Conservation (phyloP, 2,888 invertebrate genomes). For the Selenia dentaria region DNA sequence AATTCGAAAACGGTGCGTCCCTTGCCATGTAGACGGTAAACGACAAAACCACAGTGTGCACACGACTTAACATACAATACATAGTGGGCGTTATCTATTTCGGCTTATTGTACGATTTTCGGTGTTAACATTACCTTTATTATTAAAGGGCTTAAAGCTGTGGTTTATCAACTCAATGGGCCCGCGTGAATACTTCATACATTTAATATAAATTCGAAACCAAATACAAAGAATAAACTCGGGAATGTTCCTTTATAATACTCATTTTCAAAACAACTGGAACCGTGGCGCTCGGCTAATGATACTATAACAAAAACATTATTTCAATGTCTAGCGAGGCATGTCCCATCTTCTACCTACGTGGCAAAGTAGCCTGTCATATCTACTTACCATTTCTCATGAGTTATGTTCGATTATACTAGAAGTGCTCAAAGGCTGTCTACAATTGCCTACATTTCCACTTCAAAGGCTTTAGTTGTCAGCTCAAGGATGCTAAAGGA, state of each 20-base stretch:
- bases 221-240: too few species aligned
- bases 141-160: too few species aligned
- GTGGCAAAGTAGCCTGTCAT: background rate
- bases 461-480: conserved; percentile 46
- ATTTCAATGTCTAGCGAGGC: too few species aligned
- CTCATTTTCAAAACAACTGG: too few species aligned
- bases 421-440: conserved; percentile 27
- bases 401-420: conserved; percentile 5
- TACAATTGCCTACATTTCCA: conserved; percentile 48
- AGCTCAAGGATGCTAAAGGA: conserved; percentile 27
- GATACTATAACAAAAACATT: too few species aligned
- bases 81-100: conserved; percentile 54
- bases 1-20: conserved; percentile 66
- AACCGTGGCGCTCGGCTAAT: too few species aligned
- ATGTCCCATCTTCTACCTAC: too few species aligned
- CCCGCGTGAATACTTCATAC: too few species aligned
- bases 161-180: too few species aligned
- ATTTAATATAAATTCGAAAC: too few species aligned
- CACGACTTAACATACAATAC: conserved; percentile 75
- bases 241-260: too few species aligned
- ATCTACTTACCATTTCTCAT: background rate
- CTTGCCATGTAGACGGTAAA: conserved; percentile 52
- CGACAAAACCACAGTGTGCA: conserved; percentile 40
- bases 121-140: background rate
- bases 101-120: background rate